These are phyloP conservation scores for Cynodonichthys magdalenae DNA, from an alignment of 2,797 vertebrate species.

Conservation along the genomic window DNA sequence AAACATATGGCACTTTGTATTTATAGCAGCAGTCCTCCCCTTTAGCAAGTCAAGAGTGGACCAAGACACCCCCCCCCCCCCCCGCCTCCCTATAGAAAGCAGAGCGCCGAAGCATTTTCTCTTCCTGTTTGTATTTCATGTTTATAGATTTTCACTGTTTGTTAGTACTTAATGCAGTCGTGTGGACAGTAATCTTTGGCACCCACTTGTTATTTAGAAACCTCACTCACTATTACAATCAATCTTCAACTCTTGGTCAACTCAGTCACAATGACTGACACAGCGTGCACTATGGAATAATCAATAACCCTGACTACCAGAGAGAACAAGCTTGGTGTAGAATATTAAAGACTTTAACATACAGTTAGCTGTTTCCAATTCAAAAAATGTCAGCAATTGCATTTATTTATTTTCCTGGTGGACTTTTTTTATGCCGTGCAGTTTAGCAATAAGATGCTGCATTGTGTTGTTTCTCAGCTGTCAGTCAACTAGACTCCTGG, in stretches of 20 bases:
- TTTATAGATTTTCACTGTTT: constrained; percentile 2
- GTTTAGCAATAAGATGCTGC: background rate
- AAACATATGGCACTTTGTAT: background rate
- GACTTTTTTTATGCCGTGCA: background rate
- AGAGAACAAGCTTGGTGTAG: background rate
- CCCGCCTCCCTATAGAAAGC: background rate
- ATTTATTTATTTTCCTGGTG: constrained; percentile 9
- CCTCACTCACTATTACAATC: constrained; percentile 29
- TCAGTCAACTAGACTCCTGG: constrained; percentile 12
- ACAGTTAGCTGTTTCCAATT: constrained; percentile 5
- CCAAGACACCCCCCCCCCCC: too few species aligned
- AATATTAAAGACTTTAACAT: constrained; percentile 17
- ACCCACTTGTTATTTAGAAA: constrained; percentile 32
- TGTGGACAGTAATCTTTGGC: constrained; percentile 11
- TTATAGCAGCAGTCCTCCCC: background rate
- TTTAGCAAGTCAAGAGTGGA: background rate
- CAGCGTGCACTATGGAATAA: constrained; percentile 16
- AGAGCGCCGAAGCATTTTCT: background rate
- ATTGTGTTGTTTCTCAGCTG: constrained; percentile 23
- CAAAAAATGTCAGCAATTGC: constrained; percentile 13
- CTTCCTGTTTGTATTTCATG: background rate
- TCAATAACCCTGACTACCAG: constrained; percentile 32
- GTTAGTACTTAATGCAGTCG: background rate
- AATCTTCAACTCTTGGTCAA: constrained; percentile 36
- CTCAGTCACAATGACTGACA: constrained; percentile 53